Evolutionary conservation across 2,888 invertebrate species (phyloP).

Genomic region (Phyllotreta cruciferae): DNA sequence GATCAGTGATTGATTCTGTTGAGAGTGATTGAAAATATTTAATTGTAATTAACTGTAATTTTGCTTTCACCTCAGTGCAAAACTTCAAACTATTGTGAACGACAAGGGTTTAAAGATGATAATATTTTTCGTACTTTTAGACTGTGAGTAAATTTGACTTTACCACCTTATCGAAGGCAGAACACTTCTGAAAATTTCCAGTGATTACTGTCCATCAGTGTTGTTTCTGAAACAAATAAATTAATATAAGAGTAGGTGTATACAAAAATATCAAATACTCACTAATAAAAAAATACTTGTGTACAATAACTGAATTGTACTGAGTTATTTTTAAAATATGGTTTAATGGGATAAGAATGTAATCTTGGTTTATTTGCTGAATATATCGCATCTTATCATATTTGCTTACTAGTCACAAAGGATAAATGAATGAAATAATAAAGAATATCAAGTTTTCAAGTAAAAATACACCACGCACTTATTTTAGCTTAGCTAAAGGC

Average conservation of each 20-base stretch:
- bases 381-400: constrained; percentile 30
- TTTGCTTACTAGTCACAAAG: constrained; percentile 33
- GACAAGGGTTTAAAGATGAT: constrained; percentile 10
- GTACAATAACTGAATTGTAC: neutral
- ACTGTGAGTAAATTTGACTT: constrained; percentile 10
- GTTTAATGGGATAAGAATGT: neutral
- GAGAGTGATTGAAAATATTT: neutral
- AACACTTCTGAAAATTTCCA: constrained; percentile 30
- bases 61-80: constrained; percentile 23
- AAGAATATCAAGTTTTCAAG: constrained; percentile 7
- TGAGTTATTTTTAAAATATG: neutral
- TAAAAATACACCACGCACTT: too few relatives aligned
- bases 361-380: constrained; percentile 24
- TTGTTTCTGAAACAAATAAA: constrained; percentile 33
- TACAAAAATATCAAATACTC: neutral
- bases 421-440: constrained; percentile 10
- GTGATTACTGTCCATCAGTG: constrained; percentile 32
- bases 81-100: constrained; percentile 20
- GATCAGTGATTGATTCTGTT: neutral
- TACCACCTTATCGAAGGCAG: constrained; percentile 31
- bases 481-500: neutral
- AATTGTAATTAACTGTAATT: constrained; percentile 25
- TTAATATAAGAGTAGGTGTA: too few relatives aligned
- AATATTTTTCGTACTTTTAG: constrained; percentile 23
- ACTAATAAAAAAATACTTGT: neutral